Evolutionary conservation across 2,888 invertebrate species (phyloP), one percentile per base, ranked within the genome.

Genomic region (Rosalia funebris): DNA sequence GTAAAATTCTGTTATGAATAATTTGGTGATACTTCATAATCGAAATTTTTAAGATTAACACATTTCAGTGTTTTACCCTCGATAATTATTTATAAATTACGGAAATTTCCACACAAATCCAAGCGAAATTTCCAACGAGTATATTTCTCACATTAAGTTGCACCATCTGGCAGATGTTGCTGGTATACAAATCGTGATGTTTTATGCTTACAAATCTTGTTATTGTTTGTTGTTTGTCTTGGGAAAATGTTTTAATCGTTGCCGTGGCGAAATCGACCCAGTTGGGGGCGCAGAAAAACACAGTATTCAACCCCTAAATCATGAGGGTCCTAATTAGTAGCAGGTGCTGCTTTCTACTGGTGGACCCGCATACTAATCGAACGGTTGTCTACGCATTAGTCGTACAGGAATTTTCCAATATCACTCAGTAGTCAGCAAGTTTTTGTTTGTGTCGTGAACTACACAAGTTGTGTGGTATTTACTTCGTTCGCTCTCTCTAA

Each of bases 261-360:
- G 36, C 48, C 45, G 54, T 48, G 59, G 53, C 48, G 46, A 25
- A 34, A 19, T 31, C 60, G 60, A 52, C 60, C 53, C 42, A 48
- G 52, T 57, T 55, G 46, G 60, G 57, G 60, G 19, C 52, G 60
- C 55, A 48, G 62, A 63, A 63, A 65, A 65, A 65, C 65, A 60
- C 62, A 60, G 60, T 56, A 41, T 42, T 44, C 19, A 48, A 10
- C 47, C 34, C 65, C 58, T 45, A 34, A 19, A 58, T 58, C 61
- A 58, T 52, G 56, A 53, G 53, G 50, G 60, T 37, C 39, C 63
- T 65, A 65, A 65, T 65, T 65, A 63, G 58, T 45, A 47, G 48
- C 62, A 60, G 65, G 65, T 65, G 65, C 55, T 37, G 65, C 44
- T 47, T 46, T 19, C 55, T 25, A 45, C 20, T 41, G 42, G 46